These are phyloP conservation scores for Quadriops clusia DNA, from an alignment of 2,888 invertebrate species.

Conservation along the genomic window DNA sequence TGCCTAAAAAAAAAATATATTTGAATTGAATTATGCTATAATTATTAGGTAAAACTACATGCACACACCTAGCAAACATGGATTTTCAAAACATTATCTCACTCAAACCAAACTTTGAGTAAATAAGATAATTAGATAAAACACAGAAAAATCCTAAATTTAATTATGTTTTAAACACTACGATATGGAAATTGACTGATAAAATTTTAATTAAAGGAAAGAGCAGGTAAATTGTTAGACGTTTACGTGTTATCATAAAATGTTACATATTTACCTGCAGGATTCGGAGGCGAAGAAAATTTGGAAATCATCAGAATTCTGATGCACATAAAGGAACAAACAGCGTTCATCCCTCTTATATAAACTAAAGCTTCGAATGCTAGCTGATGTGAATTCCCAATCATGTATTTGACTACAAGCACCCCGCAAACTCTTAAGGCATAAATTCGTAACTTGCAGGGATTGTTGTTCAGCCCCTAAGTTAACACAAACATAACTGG, in stretches of 20 bases:
- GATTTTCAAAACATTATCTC: too few species aligned
- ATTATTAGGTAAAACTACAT: too few species aligned
- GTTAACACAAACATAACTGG: conserved; percentile 92
- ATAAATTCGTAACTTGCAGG: conserved; percentile 64
- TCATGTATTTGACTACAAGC: conserved; percentile 79
- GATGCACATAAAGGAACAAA: conserved; percentile 91
- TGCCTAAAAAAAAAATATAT: conserved; percentile 34
- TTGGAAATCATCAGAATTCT: conserved; percentile 98
- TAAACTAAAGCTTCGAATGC: conserved; percentile 82
- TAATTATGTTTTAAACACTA: too few species aligned
- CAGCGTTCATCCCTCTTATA: conserved; percentile 95
- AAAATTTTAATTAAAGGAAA: too few species aligned
- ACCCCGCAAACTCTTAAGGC: conserved; percentile 63
- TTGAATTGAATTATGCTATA: conserved; percentile 3
- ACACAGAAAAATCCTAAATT: too few species aligned
- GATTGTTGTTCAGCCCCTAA: conserved; percentile 88
- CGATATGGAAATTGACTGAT: too few species aligned
- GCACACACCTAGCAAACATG: too few species aligned
- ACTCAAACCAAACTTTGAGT: too few species aligned
- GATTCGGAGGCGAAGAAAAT: conserved; percentile 89
- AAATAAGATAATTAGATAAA: too few species aligned
- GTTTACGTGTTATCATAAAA: too few species aligned
- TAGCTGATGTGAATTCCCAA: conserved; percentile 85
- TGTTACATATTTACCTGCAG: conserved; percentile 42
- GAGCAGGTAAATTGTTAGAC: too few species aligned